Evolutionary conservation across 2,888 invertebrate genomes (phyloP).

Genomic region (Theodoxus fluviatilis): DNA sequence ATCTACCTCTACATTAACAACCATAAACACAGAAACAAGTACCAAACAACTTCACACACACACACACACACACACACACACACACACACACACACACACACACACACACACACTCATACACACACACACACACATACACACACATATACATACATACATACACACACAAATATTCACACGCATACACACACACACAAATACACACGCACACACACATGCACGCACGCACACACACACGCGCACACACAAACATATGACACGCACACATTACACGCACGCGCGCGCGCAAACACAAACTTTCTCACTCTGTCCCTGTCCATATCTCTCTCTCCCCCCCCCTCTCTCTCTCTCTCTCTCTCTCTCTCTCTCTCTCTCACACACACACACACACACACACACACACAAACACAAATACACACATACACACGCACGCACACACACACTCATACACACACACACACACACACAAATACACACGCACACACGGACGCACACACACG

Average conservation of each 20-base stretch:
- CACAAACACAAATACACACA: constrained; percentile 13
- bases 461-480: constrained; percentile 21
- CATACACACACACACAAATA: constrained; percentile 1
- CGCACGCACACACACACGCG: background rate
- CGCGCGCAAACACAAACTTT: background rate
- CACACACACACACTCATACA: constrained; percentile 3
- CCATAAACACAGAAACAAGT: background rate
- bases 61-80: background rate
- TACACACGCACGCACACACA: constrained; percentile 21
- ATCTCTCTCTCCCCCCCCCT: constrained; percentile 16
- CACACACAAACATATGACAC: background rate
- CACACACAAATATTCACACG: background rate
- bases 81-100: constrained; percentile 8
- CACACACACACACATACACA: background rate
- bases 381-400: constrained; percentile 10
- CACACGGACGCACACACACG: constrained; percentile 12
- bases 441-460: constrained; percentile 18
- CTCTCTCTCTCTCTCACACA: constrained; percentile 4
- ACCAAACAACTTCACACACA: background rate
- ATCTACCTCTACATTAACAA: too few relatives aligned
- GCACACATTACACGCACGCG: background rate
- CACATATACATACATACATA: background rate
- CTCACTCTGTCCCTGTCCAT: background rate
- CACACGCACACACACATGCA: background rate
- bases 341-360: constrained; percentile 21